phyloP scores from a whole-genome alignment of 2,113 vertebrate genomes.

The Daphoenositta chrysoptera region DNA sequence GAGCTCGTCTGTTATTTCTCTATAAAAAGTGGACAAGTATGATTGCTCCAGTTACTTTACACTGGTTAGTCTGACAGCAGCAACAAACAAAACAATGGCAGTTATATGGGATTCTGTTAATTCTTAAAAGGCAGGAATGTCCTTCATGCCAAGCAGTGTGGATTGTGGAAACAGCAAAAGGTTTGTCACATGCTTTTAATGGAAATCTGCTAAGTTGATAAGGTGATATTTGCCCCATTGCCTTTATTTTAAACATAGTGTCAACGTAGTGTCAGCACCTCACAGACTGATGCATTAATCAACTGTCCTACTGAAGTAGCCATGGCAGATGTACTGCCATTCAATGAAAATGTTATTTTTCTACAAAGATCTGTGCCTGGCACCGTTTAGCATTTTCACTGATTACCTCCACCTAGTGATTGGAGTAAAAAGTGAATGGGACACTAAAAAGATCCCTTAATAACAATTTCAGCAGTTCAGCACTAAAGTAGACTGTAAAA shows the following conservation, averaged over 20 bases:
- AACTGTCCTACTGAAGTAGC: neutral
- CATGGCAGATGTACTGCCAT: neutral
- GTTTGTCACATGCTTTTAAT: neutral
- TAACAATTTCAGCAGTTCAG: neutral
- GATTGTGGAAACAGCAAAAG: neutral
- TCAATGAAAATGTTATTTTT: neutral
- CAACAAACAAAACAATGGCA: rapidly evolving
- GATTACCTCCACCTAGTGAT: neutral
- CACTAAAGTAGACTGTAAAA: neutral
- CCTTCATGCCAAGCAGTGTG: neutral
- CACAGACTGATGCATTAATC: neutral
- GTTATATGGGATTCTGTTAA: neutral
- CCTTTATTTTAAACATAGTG: neutral
- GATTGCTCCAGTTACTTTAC: neutral
- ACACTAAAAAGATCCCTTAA: neutral
- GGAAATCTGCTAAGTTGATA: neutral
- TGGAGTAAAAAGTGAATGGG: neutral
- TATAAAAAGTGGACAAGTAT: neutral
- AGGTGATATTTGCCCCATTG: neutral
- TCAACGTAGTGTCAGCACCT: neutral
- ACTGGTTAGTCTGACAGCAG: neutral
- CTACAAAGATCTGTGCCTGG: neutral
- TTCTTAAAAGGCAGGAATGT: neutral
- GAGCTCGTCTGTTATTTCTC: neutral
- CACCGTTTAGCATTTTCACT: neutral